Evolutionary conservation across 2,888 invertebrate species (phyloP).

Genomic region (Tetragonisca angustula): DNA sequence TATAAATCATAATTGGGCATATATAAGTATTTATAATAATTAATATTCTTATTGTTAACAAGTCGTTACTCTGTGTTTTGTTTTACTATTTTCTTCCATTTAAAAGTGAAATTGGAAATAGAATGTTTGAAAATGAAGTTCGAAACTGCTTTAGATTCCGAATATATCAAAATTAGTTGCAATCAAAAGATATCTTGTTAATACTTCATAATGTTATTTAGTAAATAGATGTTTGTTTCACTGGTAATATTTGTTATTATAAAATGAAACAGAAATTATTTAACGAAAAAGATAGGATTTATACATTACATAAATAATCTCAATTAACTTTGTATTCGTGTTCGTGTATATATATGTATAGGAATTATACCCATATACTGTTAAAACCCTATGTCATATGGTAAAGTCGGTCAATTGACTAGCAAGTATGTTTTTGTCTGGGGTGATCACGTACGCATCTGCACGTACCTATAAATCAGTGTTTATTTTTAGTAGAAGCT

Average conservation of each 20-base stretch:
- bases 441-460: slow-evolving; percentile 63
- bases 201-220: neutral
- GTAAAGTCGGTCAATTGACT: slow-evolving; percentile 68
- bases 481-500: slow-evolving; percentile 77
- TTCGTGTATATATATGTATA: neutral
- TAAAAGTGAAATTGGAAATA: slow-evolving; percentile 4
- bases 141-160: neutral
- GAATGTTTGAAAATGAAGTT: slow-evolving; percentile 17
- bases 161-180: slow-evolving; percentile 12
- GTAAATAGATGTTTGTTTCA: neutral
- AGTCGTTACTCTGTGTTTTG: neutral
- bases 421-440: slow-evolving; percentile 77
- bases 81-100: neutral
- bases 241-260: neutral
- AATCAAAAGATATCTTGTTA: slow-evolving; percentile 34
- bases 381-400: slow-evolving; percentile 40
- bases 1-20: slow-evolving; percentile 12
- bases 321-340: neutral
- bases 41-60: neutral
- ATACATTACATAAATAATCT: slow-evolving; percentile 2
- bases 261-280: slow-evolving; percentile 34
- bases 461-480: slow-evolving; percentile 71
- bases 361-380: neutral
- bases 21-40: slow-evolving; percentile 1
- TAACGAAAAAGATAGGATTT: neutral